Conservation (phyloP, 2,113 vertebrate genomes). For the Urocolius indicus region DNA sequence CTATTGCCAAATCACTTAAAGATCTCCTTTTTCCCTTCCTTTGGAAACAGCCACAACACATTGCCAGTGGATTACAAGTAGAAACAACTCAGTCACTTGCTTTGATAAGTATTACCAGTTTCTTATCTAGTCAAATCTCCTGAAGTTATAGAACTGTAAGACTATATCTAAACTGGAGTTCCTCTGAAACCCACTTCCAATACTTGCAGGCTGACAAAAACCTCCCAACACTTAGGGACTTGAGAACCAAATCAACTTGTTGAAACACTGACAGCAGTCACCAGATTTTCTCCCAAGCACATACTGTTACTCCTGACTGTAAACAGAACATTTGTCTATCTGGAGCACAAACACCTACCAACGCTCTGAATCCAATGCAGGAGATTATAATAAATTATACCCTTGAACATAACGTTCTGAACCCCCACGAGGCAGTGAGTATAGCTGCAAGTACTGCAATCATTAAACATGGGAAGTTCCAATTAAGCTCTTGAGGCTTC, state of each 20-base stretch:
- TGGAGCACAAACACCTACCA: conserved; percentile 14
- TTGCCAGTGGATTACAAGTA: neutral
- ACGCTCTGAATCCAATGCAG: neutral
- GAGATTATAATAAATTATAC: conserved; percentile 40
- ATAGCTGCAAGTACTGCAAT: conserved; percentile 37
- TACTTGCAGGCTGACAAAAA: neutral
- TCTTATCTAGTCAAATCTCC: neutral
- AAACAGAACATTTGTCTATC: conserved; percentile 30
- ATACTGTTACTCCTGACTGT: conserved; percentile 5
- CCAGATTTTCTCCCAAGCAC: neutral
- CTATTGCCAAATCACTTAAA: neutral
- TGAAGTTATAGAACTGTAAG: neutral
- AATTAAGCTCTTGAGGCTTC: conserved; percentile 11
- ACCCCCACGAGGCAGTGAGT: conserved; percentile 36
- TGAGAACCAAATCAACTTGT: neutral
- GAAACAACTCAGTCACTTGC: neutral
- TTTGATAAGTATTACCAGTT: neutral
- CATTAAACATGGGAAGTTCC: conserved; percentile 42
- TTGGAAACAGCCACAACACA: neutral
- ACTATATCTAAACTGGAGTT: neutral
- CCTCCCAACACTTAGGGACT: neutral
- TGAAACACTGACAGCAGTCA: neutral
- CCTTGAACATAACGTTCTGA: conserved; percentile 55
- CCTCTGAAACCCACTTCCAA: neutral
- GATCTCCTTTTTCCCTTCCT: neutral